phyloP scores from a whole-genome alignment of 2,113 vertebrate genomes.

The Sorex fumeus region DNA sequence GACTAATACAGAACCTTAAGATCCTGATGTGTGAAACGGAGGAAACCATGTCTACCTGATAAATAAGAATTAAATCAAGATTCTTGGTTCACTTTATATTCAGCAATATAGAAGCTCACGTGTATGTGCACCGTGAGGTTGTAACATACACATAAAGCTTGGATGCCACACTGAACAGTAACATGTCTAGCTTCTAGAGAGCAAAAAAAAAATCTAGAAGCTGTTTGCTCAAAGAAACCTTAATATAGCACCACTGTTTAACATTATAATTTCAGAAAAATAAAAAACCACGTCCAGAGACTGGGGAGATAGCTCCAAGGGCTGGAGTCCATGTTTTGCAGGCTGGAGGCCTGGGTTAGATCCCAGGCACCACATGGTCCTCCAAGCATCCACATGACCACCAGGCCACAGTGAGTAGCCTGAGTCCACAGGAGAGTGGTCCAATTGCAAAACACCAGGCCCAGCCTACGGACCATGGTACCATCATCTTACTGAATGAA shows the following conservation, averaged over 20 bases:
- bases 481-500: conserved; percentile 59
- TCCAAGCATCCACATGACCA: too few species aligned
- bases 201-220: conserved; percentile 63
- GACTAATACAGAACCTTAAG: conserved; percentile 40
- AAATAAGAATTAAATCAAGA: conserved; percentile 59
- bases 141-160: background rate
- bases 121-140: background rate
- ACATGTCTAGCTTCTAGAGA: conserved; percentile 46
- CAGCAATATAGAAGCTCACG: conserved; percentile 44
- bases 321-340: too few species aligned
- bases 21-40: conserved; percentile 43
- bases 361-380: too few species aligned
- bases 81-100: conserved; percentile 9
- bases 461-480: background rate
- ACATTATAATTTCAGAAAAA: conserved; percentile 44
- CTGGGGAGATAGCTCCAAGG: too few species aligned
- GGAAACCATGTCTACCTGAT: conserved; percentile 22
- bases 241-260: conserved; percentile 54
- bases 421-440: too few species aligned
- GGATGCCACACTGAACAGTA: conserved; percentile 13
- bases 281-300: conserved; percentile 7
- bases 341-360: too few species aligned
- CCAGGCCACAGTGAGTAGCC: too few species aligned
- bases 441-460: background rate
- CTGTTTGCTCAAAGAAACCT: conserved; percentile 44